Base-by-base conservation (phyloP, 2,113 vertebrate genomes). In the Pollimyrus isidori region DNA sequence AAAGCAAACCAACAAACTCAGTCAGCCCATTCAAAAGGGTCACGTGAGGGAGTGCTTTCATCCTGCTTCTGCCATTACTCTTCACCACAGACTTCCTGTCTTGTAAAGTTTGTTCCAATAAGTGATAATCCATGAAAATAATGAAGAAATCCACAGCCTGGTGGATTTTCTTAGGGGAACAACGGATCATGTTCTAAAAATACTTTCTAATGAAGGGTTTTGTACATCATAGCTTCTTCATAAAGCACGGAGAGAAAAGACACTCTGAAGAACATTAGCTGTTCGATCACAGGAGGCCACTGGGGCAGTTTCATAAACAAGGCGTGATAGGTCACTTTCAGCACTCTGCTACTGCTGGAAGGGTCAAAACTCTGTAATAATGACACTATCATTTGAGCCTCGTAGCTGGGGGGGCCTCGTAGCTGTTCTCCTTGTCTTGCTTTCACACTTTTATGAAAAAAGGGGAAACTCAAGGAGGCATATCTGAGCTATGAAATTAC, bases 181-280 rank as follows among this genome's bases (percentile, higher is more conserved):
- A 80, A 80, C 42, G 73, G 30, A 80, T 80, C 73, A 80, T 42
- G 35, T 42, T 80, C 73, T 80, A 80, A 80, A 69, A 80, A 80
- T 80, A 80, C 73, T 80, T 80, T 42, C 13, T 42, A 80, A 80
- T 80, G 73, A 80, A 80, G 73, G 30, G 73, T 80, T 80, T 80
- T 80, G 73, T 80, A 80, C 73, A 80, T 80, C 30, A 80, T 80
- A 42, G 73, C 73, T 80, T 80, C 73, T 80, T 80, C 73, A 80
- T 80, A 42, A 80, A 80, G 73, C 73, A 42, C 30, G 15, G 15
- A 35, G 35, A 19, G 35, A 80, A 42, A 80, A 42, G 73, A 1
- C 73, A 7, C 35, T 76, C 35, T 80, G 35, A 80, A 80, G 73
- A 35, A 80, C 73, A 42, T 80, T 42, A 19, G 30, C 73, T 6